These are phyloP conservation scores for Metallyticus violacea DNA, from an alignment of 2,888 invertebrate species.

Conservation along the genomic window DNA sequence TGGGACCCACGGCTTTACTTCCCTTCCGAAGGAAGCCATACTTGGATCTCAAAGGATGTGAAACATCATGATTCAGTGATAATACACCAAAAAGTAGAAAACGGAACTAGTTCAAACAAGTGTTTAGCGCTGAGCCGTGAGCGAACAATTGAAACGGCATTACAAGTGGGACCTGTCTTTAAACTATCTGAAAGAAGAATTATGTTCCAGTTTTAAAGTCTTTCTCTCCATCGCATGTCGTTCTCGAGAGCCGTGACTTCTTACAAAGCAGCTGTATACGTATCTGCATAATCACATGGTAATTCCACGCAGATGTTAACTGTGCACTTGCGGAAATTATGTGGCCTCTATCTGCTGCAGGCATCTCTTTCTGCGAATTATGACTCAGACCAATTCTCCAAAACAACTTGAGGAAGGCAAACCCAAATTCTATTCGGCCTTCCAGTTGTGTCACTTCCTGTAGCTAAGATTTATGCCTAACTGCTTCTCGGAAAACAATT, in stretches of 20 bases:
- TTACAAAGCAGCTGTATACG: neutral
- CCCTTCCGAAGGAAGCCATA: too few relatives aligned
- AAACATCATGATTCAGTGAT: too few relatives aligned
- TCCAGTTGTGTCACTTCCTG: neutral
- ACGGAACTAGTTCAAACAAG: too few relatives aligned
- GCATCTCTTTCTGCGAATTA: neutral
- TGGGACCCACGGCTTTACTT: too few relatives aligned
- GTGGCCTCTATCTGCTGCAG: neutral
- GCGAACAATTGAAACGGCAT: too few relatives aligned
- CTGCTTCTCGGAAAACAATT: neutral
- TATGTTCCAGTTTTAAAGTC: neutral
- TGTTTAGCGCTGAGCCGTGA: too few relatives aligned
- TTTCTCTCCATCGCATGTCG: neutral
- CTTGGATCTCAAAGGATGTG: too few relatives aligned
- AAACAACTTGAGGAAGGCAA: neutral
- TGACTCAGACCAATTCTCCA: neutral
- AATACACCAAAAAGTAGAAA: too few relatives aligned
- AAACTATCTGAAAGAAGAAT: neutral
- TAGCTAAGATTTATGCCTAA: neutral
- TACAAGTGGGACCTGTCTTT: neutral
- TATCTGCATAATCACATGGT: neutral
- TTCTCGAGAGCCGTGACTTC: neutral
- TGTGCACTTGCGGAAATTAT: neutral
- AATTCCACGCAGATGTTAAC: neutral
- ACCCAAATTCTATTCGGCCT: neutral